Evolutionary conservation across 1,140 invertebrate species (phyloP), one percentile per base, ranked within the genome.

Genomic region (Odontomachus brunneus): DNA sequence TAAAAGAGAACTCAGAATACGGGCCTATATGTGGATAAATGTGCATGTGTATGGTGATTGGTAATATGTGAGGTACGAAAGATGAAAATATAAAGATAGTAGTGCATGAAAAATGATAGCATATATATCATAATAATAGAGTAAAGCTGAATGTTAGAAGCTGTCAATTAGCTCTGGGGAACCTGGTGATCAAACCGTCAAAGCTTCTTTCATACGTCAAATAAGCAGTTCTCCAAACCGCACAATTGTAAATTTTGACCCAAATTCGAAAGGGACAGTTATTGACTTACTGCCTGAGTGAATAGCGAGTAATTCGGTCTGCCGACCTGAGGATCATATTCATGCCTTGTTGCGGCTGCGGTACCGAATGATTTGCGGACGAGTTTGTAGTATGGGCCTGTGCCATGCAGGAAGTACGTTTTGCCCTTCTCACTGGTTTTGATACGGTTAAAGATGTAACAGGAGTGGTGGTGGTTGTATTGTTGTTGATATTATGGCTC

Each of bases 271-370:
- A 71, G 66, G 71, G 83, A 88, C 84, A 82, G 87, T 88, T 81
- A 72, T 72, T 69, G 48, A 94, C 94, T 94, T 94, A 94, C 94
- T 94, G 92, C 83, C 92, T 93, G 80, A 93, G 86, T 86, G 92
- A 91, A 88, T 93, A 93, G 81, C 93, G 92, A 84, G 84, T 91
- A 88, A 93, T 90, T 86, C 93, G 91, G 84, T 94, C 93, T 53
- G 93, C 92, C 72, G 93, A 93, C 88, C 93, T 91, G 69, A 94
- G 89, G 33, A 92, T 92, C 93, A 94, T 93, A 84, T 92, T 93
- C 85, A 92, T 90, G 69, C 90, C 90, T 80, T 89, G 84, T 67
- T 91, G 88, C 3, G 90, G 88, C 82, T 92, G 89, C 60, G 89
- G 81, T 69, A 89, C 82, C 26, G 91, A 78, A 80, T 91, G 91